Evolutionary conservation across 1,140 invertebrate species (phyloP), one percentile per base, ranked within the genome.

Genomic region (Drosophila parabipectinata): DNA sequence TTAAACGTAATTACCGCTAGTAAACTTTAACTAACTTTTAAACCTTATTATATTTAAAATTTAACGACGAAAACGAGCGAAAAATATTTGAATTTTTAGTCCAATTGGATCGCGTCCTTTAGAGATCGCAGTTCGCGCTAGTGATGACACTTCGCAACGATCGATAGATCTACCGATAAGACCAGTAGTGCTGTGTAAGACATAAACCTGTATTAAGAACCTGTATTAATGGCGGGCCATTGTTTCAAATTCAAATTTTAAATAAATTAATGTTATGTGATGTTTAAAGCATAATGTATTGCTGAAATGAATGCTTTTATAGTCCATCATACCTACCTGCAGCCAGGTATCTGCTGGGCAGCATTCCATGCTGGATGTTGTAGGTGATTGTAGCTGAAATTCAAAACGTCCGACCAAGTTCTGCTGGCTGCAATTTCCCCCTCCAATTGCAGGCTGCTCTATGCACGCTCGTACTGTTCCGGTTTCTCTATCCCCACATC

Each of bases 371-470:
- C 26, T 12, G 54, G 24, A 14, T 47, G 55, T 32, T 47, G 51
- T 26, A 47, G 32, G 52, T 56, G 56, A 72, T 51, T 72, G 69
- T 57, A 53, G 69, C 18, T 81, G 73, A 77, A 84, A 85, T 72
- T 85, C 62, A 77, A 84, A 84, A 84, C 81, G 73, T 85, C 68
- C 77, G 59, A 54, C 60, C 67, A 63, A 47, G 67, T 63, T 79
- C 53, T 63, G 44, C 9, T 21, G 77, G 39, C 67, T 55, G 59
- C 77, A 63, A 72, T 72, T 10, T 14, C 7, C 26, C 7, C 37
- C 15, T 14, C 41, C 41, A 44, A 44, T 15, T 15, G 4, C 41
- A 44, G 41, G 9, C 32, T 32, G 8, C 32, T 37, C 41, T 44
- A 12, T 41, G 39, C 39, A 41, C 12, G 34, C 34, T n/a, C 34